Evolutionary conservation across 2,888 invertebrate species (phyloP), one percentile per base, ranked within the genome.

Genomic region (Petrophora chlorosata): DNA sequence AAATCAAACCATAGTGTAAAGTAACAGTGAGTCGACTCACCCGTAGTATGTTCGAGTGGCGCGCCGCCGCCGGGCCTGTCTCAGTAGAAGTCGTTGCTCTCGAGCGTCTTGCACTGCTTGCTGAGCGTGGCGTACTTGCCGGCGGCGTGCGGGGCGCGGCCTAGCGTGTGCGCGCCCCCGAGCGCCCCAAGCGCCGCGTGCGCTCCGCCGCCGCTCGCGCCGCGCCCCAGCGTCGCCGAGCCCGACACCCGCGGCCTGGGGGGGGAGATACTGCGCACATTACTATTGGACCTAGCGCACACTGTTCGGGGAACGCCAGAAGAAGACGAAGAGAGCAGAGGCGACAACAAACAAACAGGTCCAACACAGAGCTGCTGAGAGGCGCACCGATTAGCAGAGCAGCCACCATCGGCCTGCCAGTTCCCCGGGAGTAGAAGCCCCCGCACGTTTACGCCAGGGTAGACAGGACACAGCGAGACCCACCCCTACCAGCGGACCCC

Each of bases 21-120:
- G 19, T 19, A 19, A 19, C 2, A 19, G 7, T 7, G 7, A 12
- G 1, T 1, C 4, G 4, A 34, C 39, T 44, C 16, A 57, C 65
- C 59, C 42, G 61, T 52, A 46, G 22, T 2, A 22, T 40, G 51
- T 15, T 10, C 13, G 9, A 35, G 47, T 32, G 44, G 12, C 12
- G 28, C 76, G 78, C 81, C 86, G 80, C 83, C 87, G 93, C 94
- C 92, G 91, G 92, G 91, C 92, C 93, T 90, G 91, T 95, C 95
- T 96, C 96, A 97, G 96, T 97, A 97, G 92, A 97, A 97, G 92
- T 97, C 97, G 81, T 94, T 96, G 78, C 96, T 95, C 92, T 97
- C 97, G 65, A 97, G 92, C 76, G 97, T 97, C 92, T 97, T 97
- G 94, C 97, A 97, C 92, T 97, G 96, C 92, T 97, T 97, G 94